Base-by-base conservation (phyloP, 1,140 invertebrate species). In the Drosophila sp. region DNA sequence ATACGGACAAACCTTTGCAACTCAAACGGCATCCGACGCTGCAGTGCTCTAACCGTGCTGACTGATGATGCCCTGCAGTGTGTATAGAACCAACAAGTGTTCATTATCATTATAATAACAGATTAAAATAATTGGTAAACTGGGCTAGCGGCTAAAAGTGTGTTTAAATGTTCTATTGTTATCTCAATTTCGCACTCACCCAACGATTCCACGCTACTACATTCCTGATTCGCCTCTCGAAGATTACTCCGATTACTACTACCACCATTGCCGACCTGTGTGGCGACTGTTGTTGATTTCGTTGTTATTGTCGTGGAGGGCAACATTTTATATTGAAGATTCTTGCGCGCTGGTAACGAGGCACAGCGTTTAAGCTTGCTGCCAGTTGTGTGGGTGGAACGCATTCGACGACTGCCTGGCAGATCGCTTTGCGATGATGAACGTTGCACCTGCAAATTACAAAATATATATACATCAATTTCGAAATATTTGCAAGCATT, bases 371-470 rank as follows among this genome's bases (percentile, higher is more conserved):
- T 93, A 7, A 93, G 75, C 78, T 93, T 93, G 56, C 79, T 92
- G 7, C 92, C 92, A 7, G 83, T 92, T 14, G 51, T 66, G 77
- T 92, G 90, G 27, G 84, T 90, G 21, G 80, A 71, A 0, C 86
- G 86, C 13, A 93, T 75, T 57, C 92, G 91, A 34, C 92, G 91
- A 4, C 90, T 91, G 54, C 91, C 89, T 18, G 90, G 91, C 18
- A 93, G 91, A 76, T 93, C 93, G 62, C 86, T 93, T 70, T 93
- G 93, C 7, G 93, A 93, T 29, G 92, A 93, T 0, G 93, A 93
- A 46, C 93, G 79, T 58, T 93, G 93, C 1, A 93, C 93, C 78
- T 91, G 9, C 25, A 56, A 14, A 16, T n/a, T 13, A 9, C 2
- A 61, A 53, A 6, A 21, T n/a, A n/a, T n/a, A n/a, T n/a, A n/a